These are phyloP conservation scores for Zygogramma bicolorata DNA, from an alignment of 2,888 invertebrate genomes.

Conservation along the genomic window DNA sequence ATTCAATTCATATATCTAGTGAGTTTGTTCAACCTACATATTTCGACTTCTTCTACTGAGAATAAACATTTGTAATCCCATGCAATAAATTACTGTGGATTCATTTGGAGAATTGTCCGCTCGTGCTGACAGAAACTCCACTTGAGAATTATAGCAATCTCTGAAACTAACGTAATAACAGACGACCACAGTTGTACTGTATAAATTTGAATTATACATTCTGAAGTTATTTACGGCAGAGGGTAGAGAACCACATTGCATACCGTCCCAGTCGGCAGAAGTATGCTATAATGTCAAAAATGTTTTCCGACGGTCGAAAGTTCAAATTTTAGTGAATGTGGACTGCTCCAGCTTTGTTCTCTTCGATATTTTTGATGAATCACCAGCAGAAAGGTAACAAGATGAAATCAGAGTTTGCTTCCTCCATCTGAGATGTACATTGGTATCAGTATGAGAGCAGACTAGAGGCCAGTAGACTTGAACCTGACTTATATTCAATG, in stretches of 20 bases:
- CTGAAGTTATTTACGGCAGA: conserved; percentile 37
- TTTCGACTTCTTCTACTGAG: too few species aligned
- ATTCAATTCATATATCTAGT: too few species aligned
- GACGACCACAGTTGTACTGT: conserved; percentile 33
- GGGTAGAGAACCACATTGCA: conserved; percentile 29
- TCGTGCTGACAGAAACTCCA: background rate
- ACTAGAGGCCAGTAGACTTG: too few species aligned
- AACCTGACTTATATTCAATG: too few species aligned
- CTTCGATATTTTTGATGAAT: background rate
- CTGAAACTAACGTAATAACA: conserved; percentile 13
- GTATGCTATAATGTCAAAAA: conserved; percentile 41
- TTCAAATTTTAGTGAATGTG: conserved; percentile 6
- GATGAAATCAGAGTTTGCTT: background rate
- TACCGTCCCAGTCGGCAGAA: conserved; percentile 32
- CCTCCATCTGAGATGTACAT: background rate
- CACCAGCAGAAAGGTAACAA: background rate
- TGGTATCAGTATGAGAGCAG: too few species aligned
- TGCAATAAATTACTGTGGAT: too few species aligned
- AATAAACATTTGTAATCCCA: too few species aligned
- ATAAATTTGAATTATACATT: conserved; percentile 46
- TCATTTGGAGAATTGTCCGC: too few species aligned
- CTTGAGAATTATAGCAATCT: background rate
- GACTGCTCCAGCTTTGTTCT: background rate
- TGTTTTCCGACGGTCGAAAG: conserved; percentile 35
- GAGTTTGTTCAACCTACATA: too few species aligned